Percentiles rank a stretch among this genome's conserved stretches.
Evolutionary conservation across 2,113 vertebrate genomes (phyloP).

Genomic region (Alouatta palliata): DNA sequence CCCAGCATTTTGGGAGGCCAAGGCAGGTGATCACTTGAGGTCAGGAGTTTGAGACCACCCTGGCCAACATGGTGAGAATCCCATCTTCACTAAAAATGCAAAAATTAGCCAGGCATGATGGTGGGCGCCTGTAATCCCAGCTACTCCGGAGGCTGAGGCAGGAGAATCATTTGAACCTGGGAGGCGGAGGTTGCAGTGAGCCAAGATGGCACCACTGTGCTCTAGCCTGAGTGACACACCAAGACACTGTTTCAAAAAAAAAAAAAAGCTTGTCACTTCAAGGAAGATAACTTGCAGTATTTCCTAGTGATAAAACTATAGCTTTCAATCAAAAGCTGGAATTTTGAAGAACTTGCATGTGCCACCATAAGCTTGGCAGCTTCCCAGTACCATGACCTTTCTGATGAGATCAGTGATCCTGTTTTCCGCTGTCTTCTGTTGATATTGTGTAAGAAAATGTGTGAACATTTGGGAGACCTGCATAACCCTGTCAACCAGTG

Average conservation of each 20-base stretch:
- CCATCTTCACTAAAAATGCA: too few species aligned
- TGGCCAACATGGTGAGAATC: too few species aligned
- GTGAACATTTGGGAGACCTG: too few species aligned
- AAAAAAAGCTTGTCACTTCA: background rate
- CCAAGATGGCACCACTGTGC: too few species aligned
- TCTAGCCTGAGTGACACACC: too few species aligned
- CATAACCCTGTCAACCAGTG: background rate
- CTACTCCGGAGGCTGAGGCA: too few species aligned
- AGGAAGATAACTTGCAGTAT: background rate
- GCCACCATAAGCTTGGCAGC: background rate
- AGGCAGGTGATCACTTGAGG: background rate
- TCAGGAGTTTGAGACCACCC: too few species aligned
- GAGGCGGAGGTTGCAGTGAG: background rate
- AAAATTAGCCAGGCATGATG: too few species aligned
- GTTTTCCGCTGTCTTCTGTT: background rate
- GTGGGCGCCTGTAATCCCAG: too few species aligned
- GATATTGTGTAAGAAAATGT: rapidly evolving
- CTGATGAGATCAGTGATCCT: background rate
- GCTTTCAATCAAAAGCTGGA: background rate
- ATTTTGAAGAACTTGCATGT: background rate
- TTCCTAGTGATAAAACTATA: background rate
- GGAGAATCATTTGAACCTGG: background rate
- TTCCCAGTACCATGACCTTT: background rate
- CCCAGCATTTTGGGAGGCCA: background rate
- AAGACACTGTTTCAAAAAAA: too few species aligned